Evolutionary conservation across 1,140 invertebrate species (phyloP).

Genomic region (Protaetia brevitarsis): DNA sequence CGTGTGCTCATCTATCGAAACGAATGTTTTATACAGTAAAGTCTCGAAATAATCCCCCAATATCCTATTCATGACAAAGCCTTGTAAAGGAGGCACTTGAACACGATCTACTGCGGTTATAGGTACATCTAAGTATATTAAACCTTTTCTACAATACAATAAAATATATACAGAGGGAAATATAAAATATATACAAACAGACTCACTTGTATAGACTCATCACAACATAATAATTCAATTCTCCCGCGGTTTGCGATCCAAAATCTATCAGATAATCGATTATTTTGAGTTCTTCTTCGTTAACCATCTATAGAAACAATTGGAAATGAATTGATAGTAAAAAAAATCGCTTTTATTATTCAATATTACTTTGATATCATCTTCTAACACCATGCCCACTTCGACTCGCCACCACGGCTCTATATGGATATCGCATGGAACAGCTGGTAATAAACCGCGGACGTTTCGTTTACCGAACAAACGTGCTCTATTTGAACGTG

Average conservation of each 20-base stretch:
- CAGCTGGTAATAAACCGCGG: conserved; percentile 69
- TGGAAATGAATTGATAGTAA: neutral
- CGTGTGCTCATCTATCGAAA: conserved; percentile 94
- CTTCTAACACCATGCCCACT: conserved; percentile 83
- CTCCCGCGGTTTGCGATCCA: conserved; percentile 76
- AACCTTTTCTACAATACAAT: conserved; percentile 69
- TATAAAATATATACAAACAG: no score
- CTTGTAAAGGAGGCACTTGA: conserved; percentile 88
- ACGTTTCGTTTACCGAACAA: conserved; percentile 63
- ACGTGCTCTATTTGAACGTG: conserved; percentile 60
- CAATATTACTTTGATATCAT: conserved; percentile 89
- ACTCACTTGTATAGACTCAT: conserved; percentile 71
- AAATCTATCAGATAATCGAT: conserved; percentile 87
- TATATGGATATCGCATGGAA: conserved; percentile 72
- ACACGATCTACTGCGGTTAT: conserved; percentile 84
- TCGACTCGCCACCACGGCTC: conserved; percentile 90
- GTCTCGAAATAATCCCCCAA: conserved; percentile 95
- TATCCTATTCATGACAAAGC: conserved; percentile 96
- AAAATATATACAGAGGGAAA: neutral
- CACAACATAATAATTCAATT: conserved; percentile 71
- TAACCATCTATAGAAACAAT: conserved; percentile 56
- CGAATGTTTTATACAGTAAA: conserved; percentile 94
- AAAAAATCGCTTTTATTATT: conserved; percentile 18
- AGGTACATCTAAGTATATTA: conserved; percentile 90
- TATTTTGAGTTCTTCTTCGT: conserved; percentile 67